Base-by-base conservation (phyloP, 2,113 vertebrate genomes). In the Hippoglossus stenolepis region DNA sequence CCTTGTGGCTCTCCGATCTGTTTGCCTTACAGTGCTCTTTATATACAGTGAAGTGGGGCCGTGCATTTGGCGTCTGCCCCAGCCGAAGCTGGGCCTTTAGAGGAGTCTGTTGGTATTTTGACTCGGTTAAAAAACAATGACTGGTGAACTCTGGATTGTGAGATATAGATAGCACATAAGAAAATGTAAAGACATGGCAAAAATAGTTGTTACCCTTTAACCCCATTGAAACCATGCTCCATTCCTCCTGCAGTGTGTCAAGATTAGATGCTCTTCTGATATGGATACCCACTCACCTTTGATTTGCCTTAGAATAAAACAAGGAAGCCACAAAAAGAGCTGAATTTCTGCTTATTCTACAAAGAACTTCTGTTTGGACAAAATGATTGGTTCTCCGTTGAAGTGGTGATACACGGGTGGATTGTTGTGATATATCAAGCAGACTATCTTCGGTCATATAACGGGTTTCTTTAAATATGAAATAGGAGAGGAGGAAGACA, bases 1-100 rank as follows among this genome's bases (percentile, higher is more conserved):
- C 81, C 85, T 79, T 62, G 64, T 64, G 77, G 53, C 82, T 89
- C 78, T 77, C 63, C 60, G 26, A 86, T 83, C 86, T 80, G 81
- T 70, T 82, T 11, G 43, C 70, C 77, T 86, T 23, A n/a, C 74
- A 43, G 61, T 66, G 69, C 85, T 87, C 83, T 86, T 86, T 71
- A 65, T 64, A 21, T 82, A 24, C 23, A 24, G 45, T 57, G 70
- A 65, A 73, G 75, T 60, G 72, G 64, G 71, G 66, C 70, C 31
- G 49, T 12, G 53, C n/a, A 70, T 72, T 62, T 26, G 15, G 59
- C 57, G 73, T 38, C 63, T 66, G 77, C 78, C 69, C 38, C 65
- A 24, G 65, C 72, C 65, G 0, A 4, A 71, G 72, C 77, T 38
- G 59, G 77, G 75, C 70, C 60, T 63, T 72, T 4, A 69, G 40